Base-by-base conservation (phyloP, 1,140 invertebrate genomes). In the Hormaphis cornu region DNA sequence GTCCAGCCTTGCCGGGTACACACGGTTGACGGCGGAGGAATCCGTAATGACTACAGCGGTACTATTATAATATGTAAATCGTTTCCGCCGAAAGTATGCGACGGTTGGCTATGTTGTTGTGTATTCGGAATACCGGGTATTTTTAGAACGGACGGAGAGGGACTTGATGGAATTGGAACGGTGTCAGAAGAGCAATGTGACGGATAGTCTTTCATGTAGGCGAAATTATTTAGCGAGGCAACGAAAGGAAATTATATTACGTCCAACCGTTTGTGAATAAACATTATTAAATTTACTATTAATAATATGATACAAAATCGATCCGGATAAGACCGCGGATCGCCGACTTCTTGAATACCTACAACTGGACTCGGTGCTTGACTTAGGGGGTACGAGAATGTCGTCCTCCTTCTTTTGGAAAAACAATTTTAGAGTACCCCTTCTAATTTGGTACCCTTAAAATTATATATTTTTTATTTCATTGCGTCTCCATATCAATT, bases 111-210 rank as follows among this genome's bases (percentile, higher is more conserved):
- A 56, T 22, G 2, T 20, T 12, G 33, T 37, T 8, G 30, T n/a
- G n/a, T 16, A 35, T 37, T 56, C 8, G 30, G 20, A 22, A 6
- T 54, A 54, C 28, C 20, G n/a, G 16, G 18, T 33, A 66, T 48
- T 66, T 66, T 66, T 48, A 66, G 28, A 48, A 14, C 5, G 12
- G 12, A 48, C 42, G 35, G 44, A 66, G 61, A 50, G 44, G 61
- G 61, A 50, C 24, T 30, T 30, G 18, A 10, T 50, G 12, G 28
- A 48, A 46, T 66, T 66, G 61, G 61, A 46, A 30, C 18, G 28
- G 18, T 50, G 28, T 66, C 61, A 66, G 50, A 66, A 66, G 28
- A 35, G n/a, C 14, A 44, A 58, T 30, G 28, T 33, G 61, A 16
- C 10, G 10, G 59, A 63, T 63, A 33, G 26, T 33, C 18, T 63